Evolutionary conservation across 2,797 vertebrate species (phyloP).

Genomic region (Cirrhinus molitorella): DNA sequence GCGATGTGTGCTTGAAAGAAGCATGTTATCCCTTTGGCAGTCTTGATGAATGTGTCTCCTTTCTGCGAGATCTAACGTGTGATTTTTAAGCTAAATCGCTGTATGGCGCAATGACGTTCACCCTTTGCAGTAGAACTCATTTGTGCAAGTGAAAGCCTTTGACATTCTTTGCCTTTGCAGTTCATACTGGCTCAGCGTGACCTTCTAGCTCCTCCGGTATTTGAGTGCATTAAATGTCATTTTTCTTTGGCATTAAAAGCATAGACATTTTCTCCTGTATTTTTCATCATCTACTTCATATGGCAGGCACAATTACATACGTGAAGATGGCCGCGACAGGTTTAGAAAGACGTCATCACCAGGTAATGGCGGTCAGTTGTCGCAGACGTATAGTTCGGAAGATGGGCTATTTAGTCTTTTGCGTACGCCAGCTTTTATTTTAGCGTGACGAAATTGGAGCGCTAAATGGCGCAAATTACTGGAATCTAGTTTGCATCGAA

Average conservation of each 20-base stretch:
- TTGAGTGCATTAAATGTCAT: slow-evolving; percentile 28
- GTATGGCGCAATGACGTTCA: not conserved
- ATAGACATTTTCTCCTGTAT: not conserved
- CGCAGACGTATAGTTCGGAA: not conserved
- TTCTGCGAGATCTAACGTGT: not conserved
- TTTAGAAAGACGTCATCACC: not conserved
- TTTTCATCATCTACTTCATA: not conserved
- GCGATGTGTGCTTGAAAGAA: not conserved
- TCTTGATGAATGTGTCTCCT: slow-evolving; percentile 13
- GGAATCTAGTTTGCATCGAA: slow-evolving; percentile 37
- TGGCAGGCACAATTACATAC: not conserved
- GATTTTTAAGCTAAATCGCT: not conserved
- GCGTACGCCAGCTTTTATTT: not conserved
- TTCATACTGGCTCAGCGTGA: not conserved
- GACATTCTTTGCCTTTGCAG: not conserved
- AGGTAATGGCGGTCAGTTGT: slow-evolving; percentile 11
- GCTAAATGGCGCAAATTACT: slow-evolving; percentile 37
- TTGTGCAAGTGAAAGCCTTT: slow-evolving; percentile 1
- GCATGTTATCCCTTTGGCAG: not conserved
- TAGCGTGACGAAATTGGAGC: not conserved
- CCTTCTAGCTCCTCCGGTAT: not conserved
- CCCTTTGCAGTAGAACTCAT: not conserved
- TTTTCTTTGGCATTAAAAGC: slow-evolving; percentile 15
- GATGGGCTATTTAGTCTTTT: not conserved
- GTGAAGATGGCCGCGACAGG: not conserved